A percentile compares a stretch with the other conserved stretches of the same genome.
Conservation (phyloP, 2,888 invertebrate genomes). For the Maniola hyperantus region DNA sequence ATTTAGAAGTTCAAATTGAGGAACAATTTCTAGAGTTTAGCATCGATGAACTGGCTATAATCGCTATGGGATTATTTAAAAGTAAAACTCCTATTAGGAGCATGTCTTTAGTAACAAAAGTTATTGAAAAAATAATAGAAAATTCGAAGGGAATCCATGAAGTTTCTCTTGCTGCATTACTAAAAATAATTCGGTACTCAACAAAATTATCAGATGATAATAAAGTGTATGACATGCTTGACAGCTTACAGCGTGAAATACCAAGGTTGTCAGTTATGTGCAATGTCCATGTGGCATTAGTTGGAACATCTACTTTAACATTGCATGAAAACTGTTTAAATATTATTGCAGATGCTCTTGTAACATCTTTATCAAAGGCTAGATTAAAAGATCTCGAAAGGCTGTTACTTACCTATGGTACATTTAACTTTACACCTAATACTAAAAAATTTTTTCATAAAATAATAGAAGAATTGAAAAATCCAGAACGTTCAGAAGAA, state of each 20-base stretch:
- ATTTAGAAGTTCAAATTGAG: constrained; percentile 83
- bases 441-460: constrained; percentile 66
- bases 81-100: constrained; percentile 85
- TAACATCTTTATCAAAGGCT: constrained; percentile 66
- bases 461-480: constrained; percentile 75
- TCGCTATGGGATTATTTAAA: constrained; percentile 91
- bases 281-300: constrained; percentile 85
- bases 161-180: constrained; percentile 84
- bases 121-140: constrained; percentile 78
- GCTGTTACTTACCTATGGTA: constrained; percentile 83
- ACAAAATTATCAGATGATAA: constrained; percentile 65
- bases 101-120: constrained; percentile 67
- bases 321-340: constrained; percentile 63
- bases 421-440: constrained; percentile 83
- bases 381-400: constrained; percentile 91
- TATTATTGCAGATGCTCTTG: constrained; percentile 78
- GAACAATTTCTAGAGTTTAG: constrained; percentile 79
- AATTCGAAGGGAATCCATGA: constrained; percentile 82
- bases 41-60: constrained; percentile 86
- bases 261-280: constrained; percentile 83
- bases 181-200: constrained; percentile 86
- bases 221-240: constrained; percentile 77
- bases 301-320: constrained; percentile 78
- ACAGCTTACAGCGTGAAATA: constrained; percentile 79
- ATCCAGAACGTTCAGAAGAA: constrained; percentile 79